Base-by-base conservation (phyloP, 2,113 vertebrate genomes). In the Neomonachus schauinslandi region DNA sequence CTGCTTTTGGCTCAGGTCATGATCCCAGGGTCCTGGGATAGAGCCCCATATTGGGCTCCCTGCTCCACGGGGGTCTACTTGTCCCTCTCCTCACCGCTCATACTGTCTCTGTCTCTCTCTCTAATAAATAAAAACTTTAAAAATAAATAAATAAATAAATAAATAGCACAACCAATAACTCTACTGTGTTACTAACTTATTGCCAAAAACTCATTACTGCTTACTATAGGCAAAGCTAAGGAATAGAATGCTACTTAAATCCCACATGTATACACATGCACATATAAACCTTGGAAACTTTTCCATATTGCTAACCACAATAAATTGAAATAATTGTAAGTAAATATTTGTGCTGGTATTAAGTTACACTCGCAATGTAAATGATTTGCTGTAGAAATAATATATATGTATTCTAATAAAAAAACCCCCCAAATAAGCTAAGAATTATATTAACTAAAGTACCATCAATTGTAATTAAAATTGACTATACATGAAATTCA, bases 271-370 rank as follows among this genome's bases (percentile, higher is more conserved):
- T 10, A 79, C 12, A 89, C 4, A 16, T 16, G 5, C 13, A 74
- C 59, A 83, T 69, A 31, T 9, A 91, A 93, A 93, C 88, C 87
- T 72, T 21, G 5, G 31, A 91, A 84, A 88, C 10, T 87, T 93
- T 59, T 39, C 39, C 19, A 67, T 13, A 93, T 69, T 91, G 69
- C 19, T 82, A 63, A 85, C 11, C 31, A 96, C 67, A 94, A 91
- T 57, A 96, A 90, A 53, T 69, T 12, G 16, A 83, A 93, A 82
- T 88, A 77, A 88, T 84, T 55, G 26, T 42, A 95, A 95, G 53
- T 53, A 89, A 85, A 81, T 67, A 95, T 74, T 15, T 86, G 8
- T 92, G 31, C n/a, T 89, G n/a, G n/a, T 69, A 85, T 16, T 31
- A 94, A n/a, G 53, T 79, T 96, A 84, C 49, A 97, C 16, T 84